Evolutionary conservation across 2,113 vertebrate genomes (phyloP).

Genomic region (Hippocampus comes): DNA sequence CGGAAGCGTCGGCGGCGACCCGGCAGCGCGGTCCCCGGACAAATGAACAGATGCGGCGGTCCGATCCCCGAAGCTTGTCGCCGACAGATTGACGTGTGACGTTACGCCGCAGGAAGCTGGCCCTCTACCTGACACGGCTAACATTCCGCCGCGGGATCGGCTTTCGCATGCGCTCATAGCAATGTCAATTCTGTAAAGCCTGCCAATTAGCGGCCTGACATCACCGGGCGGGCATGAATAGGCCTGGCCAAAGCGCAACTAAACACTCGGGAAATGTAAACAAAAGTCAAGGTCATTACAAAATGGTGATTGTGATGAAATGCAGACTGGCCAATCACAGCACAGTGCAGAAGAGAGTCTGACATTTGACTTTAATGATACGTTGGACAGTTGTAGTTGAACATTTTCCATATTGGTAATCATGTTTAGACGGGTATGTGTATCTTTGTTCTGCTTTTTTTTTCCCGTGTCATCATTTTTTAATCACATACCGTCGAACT

Average conservation of each 20-base stretch:
- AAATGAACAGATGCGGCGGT: conserved; percentile 32
- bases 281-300: conserved; percentile 41
- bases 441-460: not conserved
- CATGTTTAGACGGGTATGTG: too few species aligned
- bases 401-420: not conserved
- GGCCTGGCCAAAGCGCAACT: conserved; percentile 10
- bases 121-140: conserved; percentile 60
- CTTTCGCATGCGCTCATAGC: conserved; percentile 71
- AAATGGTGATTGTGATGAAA: not conserved
- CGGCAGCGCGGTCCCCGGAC: conserved; percentile 20
- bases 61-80: conserved; percentile 23
- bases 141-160: conserved; percentile 62
- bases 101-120: conserved; percentile 65
- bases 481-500: not conserved
- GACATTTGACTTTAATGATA: not conserved
- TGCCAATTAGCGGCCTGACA: conserved; percentile 63
- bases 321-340: not conserved
- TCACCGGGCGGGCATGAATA: conserved; percentile 15
- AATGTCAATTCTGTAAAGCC: conserved; percentile 67
- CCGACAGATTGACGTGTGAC: conserved; percentile 69
- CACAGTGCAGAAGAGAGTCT: not conserved
- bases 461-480: too few species aligned
- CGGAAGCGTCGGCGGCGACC: conserved; percentile 14
- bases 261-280: conserved; percentile 25
- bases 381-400: not conserved